Conservation (phyloP, 2,888 invertebrate genomes). For the Pollenia labialis region DNA sequence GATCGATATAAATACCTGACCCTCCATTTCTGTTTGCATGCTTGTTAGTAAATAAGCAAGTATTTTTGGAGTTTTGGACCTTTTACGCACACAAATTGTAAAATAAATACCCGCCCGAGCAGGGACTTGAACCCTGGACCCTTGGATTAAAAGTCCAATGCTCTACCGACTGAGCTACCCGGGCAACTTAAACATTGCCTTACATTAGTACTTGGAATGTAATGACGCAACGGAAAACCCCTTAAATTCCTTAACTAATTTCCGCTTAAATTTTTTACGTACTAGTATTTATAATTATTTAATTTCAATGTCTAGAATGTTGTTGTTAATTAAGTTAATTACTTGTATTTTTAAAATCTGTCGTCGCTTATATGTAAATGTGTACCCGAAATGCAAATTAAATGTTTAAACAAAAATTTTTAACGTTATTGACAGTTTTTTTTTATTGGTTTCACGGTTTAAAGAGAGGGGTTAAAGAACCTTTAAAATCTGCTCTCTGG, state of each 20-base stretch:
- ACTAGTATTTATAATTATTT: background rate
- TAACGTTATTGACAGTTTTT: conserved; percentile 44
- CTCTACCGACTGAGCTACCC: conserved; percentile 81
- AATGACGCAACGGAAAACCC: background rate
- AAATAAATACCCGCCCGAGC: conserved; percentile 76
- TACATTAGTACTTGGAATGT: no score
- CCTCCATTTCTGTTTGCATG: no score
- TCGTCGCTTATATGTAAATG: background rate
- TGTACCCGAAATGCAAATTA: conserved; percentile 36
- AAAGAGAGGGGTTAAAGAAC: conserved; percentile 32
- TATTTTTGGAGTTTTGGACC: no score
- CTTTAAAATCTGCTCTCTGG: background rate
- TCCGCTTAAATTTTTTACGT: conserved; percentile 17
- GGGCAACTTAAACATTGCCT: conserved; percentile 62
- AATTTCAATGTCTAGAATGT: conserved; percentile 68
- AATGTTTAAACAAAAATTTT: conserved; percentile 36
- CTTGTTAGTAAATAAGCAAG: no score
- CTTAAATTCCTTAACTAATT: background rate
- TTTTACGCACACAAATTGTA: background rate
- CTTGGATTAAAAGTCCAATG: conserved; percentile 81
- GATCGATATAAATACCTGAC: no score
- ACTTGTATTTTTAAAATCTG: conserved; percentile 24
- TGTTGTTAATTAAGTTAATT: conserved; percentile 28
- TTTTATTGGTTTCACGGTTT: conserved; percentile 22
- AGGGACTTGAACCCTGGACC: conserved; percentile 81